Evolutionary conservation across 2,888 invertebrate genomes (phyloP), one percentile per base, ranked within the genome.

Genomic region (Caenorhabditis drosophilae): DNA sequence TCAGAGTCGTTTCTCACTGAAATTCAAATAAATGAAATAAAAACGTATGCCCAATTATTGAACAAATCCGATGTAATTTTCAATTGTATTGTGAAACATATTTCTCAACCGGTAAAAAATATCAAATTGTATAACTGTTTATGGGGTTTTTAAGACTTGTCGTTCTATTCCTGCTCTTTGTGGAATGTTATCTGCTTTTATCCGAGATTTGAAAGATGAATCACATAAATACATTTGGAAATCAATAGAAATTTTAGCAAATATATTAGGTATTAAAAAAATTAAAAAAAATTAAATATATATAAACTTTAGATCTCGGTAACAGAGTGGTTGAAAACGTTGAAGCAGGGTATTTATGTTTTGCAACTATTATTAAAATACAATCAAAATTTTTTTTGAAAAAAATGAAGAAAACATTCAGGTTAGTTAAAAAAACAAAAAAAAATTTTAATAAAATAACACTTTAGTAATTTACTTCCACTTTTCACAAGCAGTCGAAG

Each of bases 281-380:
- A n/a, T n/a, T n/a, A n/a, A n/a, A n/a, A n/a, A n/a, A n/a, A n/a
- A n/a, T n/a, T n/a, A n/a, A n/a, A n/a, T n/a, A n/a, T n/a, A n/a
- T n/a, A n/a, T n/a, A n/a, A n/a, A n/a, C n/a, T n/a, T n/a, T n/a
- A 64, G 70, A 69, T 53, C 45, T 63, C 18, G 70, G 73, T n/a
- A 58, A 69, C n/a, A 51, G 60, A 50, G 54, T 62, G 11, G 61
- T 62, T 20, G 66, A 64, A 20, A 54, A 60, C 23, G 47, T 96
- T 38, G 94, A 96, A 85, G 90, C 91, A 88, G 89, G 90, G 0
- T 90, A 96, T 57, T 88, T 91, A 4, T 90, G 91, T 75, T 85
- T 96, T 53, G 93, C 96, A 0, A 91, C 92, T 85, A 84, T 96
- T 6, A 93, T 95, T 83, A 95, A 95, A 87, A 90, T 90, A 47